Conservation (phyloP, 2,113 vertebrate species). For the Ageneiosus marmoratus region DNA sequence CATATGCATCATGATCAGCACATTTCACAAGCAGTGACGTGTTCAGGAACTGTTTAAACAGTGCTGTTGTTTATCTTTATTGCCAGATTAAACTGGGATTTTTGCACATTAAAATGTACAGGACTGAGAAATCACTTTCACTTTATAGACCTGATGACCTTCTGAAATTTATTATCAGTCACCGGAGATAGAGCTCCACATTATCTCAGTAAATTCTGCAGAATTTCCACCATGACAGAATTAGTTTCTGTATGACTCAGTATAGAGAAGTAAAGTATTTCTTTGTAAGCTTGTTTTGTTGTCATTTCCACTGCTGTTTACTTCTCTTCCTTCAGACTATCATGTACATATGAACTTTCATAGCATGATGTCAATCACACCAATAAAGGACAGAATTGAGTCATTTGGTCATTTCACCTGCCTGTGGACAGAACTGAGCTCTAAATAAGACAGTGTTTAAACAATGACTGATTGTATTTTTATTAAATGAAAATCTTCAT, state of each 20-base stretch:
- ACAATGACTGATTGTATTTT: background rate
- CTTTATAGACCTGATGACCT: background rate
- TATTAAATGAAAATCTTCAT: background rate
- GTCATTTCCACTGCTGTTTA: background rate
- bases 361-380: background rate
- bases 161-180: background rate
- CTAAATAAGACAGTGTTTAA: too few relatives aligned
- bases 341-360: background rate
- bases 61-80: background rate
- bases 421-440: background rate
- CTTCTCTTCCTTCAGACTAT: background rate
- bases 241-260: background rate
- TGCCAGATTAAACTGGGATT: background rate
- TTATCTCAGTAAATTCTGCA: slow-evolving; percentile 8
- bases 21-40: background rate
- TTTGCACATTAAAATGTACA: background rate
- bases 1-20: background rate
- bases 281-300: background rate
- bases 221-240: slow-evolving; percentile 13
- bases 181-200: background rate
- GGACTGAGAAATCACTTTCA: background rate
- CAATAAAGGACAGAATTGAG: background rate
- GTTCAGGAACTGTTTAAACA: background rate
- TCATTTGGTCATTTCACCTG: background rate
- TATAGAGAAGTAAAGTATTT: background rate